Conservation (phyloP, 2,888 invertebrate genomes). For the Drosophila atripex region DNA sequence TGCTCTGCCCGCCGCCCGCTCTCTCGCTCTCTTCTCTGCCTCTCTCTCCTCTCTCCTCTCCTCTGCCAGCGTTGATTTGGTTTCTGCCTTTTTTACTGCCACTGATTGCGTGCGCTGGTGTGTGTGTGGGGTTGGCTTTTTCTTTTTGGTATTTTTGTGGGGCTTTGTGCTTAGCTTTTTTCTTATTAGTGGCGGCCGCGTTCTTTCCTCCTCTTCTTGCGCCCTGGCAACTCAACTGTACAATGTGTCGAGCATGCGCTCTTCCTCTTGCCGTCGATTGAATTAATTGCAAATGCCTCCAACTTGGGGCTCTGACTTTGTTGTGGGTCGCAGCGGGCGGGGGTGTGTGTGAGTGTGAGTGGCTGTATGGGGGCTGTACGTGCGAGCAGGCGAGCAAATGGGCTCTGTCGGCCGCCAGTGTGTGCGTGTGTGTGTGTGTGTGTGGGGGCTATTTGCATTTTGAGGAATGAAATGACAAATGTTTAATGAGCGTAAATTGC, state of each 20-base stretch:
- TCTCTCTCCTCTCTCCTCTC: background rate
- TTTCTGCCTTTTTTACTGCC: conserved; percentile 32
- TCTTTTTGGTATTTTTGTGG: conserved; percentile 2
- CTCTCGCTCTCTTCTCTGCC: conserved; percentile 11
- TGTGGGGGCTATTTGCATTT: conserved; percentile 49
- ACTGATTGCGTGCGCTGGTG: conserved; percentile 3
- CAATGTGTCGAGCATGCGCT: conserved; percentile 71
- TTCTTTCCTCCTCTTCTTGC: conserved; percentile 32
- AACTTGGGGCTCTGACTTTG: conserved; percentile 35
- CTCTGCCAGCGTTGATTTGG: conserved; percentile 49
- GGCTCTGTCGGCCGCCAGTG: conserved; percentile 24
- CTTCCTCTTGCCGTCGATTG: conserved; percentile 43
- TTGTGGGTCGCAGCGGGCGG: conserved; percentile 43
- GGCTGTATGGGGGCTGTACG: conserved; percentile 3
- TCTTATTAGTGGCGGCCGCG: conserved; percentile 55
- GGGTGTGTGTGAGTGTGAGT: conserved; percentile 51
- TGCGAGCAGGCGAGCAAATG: conserved; percentile 58
- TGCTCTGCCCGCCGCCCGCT: conserved; percentile 49
- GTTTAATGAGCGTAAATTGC: conserved; percentile 72
- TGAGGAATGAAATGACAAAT: conserved; percentile 70
- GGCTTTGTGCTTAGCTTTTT: conserved; percentile 39
- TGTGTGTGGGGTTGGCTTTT: conserved; percentile 24
- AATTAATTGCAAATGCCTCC: conserved; percentile 50
- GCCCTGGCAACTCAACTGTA: conserved; percentile 61
- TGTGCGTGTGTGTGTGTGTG: conserved; percentile 25